Conservation (phyloP, 2,888 invertebrate genomes). For the Mycalesis mineus region DNA sequence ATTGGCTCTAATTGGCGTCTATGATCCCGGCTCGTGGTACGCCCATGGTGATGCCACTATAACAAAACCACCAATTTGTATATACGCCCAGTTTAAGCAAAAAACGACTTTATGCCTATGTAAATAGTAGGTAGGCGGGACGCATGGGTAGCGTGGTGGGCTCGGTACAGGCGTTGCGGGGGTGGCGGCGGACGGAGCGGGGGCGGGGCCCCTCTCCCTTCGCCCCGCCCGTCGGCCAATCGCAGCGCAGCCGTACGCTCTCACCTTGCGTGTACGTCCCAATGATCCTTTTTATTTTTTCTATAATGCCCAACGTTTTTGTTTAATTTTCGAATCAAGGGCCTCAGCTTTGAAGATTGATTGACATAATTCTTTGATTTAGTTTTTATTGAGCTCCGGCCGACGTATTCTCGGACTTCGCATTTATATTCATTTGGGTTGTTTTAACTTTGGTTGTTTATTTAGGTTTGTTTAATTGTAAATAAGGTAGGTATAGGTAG, state of each 20-base stretch:
- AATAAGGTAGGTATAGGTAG: neutral
- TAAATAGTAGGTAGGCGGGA: conserved; percentile 45
- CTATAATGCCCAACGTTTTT: conserved; percentile 39
- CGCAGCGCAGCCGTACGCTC: conserved; percentile 56
- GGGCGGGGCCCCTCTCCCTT: conserved; percentile 65
- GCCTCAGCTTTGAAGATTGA: conserved; percentile 30
- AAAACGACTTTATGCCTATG: conserved; percentile 40
- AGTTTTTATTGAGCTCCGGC: neutral
- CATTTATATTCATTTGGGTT: neutral
- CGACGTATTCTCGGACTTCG: neutral
- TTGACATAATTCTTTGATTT: conserved; percentile 7
- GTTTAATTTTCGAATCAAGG: conserved; percentile 32
- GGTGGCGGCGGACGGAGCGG: conserved; percentile 59
- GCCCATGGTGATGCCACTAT: conserved; percentile 74
- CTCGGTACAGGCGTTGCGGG: conserved; percentile 53
- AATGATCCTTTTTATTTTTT: conserved; percentile 55
- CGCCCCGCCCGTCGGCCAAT: conserved; percentile 66
- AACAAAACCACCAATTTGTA: conserved; percentile 52
- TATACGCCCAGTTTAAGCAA: conserved; percentile 38
- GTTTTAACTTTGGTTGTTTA: neutral
- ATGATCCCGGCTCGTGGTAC: conserved; percentile 64
- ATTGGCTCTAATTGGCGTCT: conserved; percentile 72
- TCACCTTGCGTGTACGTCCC: conserved; percentile 74
- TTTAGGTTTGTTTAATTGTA: neutral
- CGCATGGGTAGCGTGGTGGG: conserved; percentile 56